Evolutionary conservation across 2,797 vertebrate species (phyloP), one percentile per base, ranked within the genome.

Genomic region (Pseudochaenichthys georgianus): DNA sequence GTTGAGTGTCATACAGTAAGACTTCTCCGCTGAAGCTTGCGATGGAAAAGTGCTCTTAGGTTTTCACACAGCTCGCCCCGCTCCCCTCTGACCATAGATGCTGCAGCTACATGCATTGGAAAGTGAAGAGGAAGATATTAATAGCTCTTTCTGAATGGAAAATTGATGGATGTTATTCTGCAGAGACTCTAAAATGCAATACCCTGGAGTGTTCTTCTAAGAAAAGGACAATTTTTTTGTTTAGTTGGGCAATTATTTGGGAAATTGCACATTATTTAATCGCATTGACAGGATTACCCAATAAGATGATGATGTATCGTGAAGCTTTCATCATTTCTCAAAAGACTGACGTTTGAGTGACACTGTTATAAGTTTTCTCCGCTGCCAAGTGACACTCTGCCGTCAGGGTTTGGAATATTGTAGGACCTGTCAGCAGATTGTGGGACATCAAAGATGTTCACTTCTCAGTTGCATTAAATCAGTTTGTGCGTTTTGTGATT

Each of bases 41-140:
- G 34, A 38, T 82, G 77, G 68, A 80, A 89, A 86, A 86, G 64
- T 70, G 81, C 80, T 81, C 70, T 73, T 41, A 53, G 66, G 59
- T 75, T 87, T 81, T 86, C 64, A 75, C 77, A 83, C 68, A 86
- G 74, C 34, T 38, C 0, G 34, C 34, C 64, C 60, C 42, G 48
- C 75, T 76, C 47, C 60, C 54, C 23, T 50, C 59, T 38, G 81
- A 60, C 74, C 80, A 78, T 81, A 80, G 73, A 88, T 87, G 84
- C 83, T 81, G 76, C 57, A 45, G 75, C 75, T 83, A 64, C 57
- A 41, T 81, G 67, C 57, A 66, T 63, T 52, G 8, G 75, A 50
- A 70, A 80, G 64, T 67, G 75, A 11, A 55, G 43, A 70, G 69
- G 59, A 59, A 21, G 73, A 74, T 87, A 87, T 76, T 87, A 86